A percentile compares a stretch with the other conserved stretches of the same genome.
Evolutionary conservation across 2,888 invertebrate species (phyloP).

Genomic region (Cephus pygmeus): DNA sequence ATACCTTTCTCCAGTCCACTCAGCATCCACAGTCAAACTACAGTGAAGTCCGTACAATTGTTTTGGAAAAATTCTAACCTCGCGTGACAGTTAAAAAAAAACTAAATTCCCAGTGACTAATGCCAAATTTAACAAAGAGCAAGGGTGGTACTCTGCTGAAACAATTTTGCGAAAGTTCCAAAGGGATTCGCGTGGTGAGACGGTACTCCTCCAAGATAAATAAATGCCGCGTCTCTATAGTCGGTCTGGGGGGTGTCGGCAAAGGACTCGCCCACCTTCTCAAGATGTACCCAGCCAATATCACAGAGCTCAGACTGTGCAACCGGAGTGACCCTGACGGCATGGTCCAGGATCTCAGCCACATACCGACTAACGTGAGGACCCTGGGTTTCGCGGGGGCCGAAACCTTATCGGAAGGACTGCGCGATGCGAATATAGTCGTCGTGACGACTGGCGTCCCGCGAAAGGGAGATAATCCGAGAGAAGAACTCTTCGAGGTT

Average conservation of each 20-base stretch:
- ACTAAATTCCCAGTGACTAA: too few species aligned
- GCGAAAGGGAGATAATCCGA: constrained; percentile 72
- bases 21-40: too few species aligned
- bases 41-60: too few species aligned
- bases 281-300: constrained; percentile 19
- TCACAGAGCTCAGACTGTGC: constrained; percentile 23
- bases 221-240: constrained; percentile 23
- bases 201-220: neutral
- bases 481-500: constrained; percentile 71
- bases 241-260: constrained; percentile 26
- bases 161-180: too few species aligned
- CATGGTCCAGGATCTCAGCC: constrained; percentile 29
- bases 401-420: too few species aligned
- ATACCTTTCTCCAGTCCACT: too few species aligned
- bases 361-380: constrained; percentile 28
- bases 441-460: constrained; percentile 74
- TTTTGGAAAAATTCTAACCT: too few species aligned
- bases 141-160: too few species aligned
- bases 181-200: too few species aligned
- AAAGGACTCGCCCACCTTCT: constrained; percentile 25
- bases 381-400: constrained; percentile 16
- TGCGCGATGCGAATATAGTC: constrained; percentile 69
- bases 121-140: too few species aligned
- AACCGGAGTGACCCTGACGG: constrained; percentile 24
- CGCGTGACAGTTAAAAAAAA: too few species aligned